A percentile compares a stretch with the other conserved stretches of the same genome.
Conservation (phyloP, 2,113 vertebrate genomes). For the Neoarius graeffei region DNA sequence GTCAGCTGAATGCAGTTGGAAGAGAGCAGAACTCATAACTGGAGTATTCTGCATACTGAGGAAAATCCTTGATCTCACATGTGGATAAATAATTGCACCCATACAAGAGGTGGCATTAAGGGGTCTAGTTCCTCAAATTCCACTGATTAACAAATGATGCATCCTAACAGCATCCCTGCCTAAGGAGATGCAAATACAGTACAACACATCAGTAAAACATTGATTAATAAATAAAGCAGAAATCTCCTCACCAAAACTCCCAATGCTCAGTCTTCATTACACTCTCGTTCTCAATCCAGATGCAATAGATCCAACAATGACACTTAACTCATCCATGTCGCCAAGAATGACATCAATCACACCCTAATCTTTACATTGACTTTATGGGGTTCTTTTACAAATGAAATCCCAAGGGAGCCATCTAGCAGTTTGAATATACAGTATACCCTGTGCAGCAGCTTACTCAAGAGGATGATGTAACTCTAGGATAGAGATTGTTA, state of each 20-base stretch:
- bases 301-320: not conserved
- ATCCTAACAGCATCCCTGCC: not conserved
- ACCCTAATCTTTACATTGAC: slow-evolving; percentile 4
- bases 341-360: not conserved
- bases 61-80: not conserved
- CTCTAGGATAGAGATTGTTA: not conserved
- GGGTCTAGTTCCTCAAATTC: not conserved
- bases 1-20: not conserved
- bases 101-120: not conserved
- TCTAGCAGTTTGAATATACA: not conserved
- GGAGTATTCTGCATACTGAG: not conserved
- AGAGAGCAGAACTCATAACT: not conserved
- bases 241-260: not conserved
- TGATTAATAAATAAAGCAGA: not conserved
- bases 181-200: not conserved
- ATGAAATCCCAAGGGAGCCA: slow-evolving; percentile 31
- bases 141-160: not conserved
- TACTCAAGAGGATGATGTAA: slow-evolving; percentile 28
- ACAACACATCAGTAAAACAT: not conserved
- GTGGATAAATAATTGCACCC: not conserved
- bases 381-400: slow-evolving; percentile 13
- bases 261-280: not conserved
- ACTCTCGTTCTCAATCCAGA: not conserved
- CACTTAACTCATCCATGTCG: not conserved
- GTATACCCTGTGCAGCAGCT: slow-evolving; percentile 14